Base-by-base conservation (phyloP, 2,888 invertebrate genomes). In the Pediacus dermestoides region DNA sequence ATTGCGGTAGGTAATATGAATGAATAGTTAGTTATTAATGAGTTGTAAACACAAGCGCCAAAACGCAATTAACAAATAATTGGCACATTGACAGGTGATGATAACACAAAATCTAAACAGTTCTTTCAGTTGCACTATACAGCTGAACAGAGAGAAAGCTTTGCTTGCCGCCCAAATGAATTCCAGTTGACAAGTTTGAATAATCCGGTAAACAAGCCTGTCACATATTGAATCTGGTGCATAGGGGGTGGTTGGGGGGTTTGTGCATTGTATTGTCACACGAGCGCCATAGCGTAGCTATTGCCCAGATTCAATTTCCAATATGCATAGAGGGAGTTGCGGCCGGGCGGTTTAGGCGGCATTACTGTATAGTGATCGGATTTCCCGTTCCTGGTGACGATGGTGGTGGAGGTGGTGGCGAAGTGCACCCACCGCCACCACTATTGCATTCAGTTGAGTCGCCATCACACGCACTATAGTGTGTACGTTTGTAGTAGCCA, bases 231-330 rank as follows among this genome's bases (percentile, higher is more conserved):
- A 63, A 64, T 62, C 57, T 51, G 39, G 43, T 42, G 44, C 39
- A 44, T 54, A 4, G 4, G 10, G 9, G 4, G 23, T 18, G 18
- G 18, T 4, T 18, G 48, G 50, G 52, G 53, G 52, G 54, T 53
- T 53, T 65, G 63, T 63, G 64, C 62, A 64, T 64, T n/a, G n/a
- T n/a, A 18, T 18, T 64, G 64, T 63, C 64, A 62, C 61, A 62
- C 58, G 59, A 61, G 59, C 56, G 58, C 61, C 57, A 63, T 63
- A 61, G 60, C 57, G 53, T 53, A 55, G 61, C 55, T 61, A 65
- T 66, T 66, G 65, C 62, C 64, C 60, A 63, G 67, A 68, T 67
- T 67, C 67, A 67, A 67, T 68, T 68, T 68, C 65, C 67, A 67
- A 66, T 67, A 64, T 68, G 66, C 64, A 66, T 61, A 61, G 53